Evolutionary conservation across 2,888 invertebrate species (phyloP).

Genomic region (Andrena marginata): DNA sequence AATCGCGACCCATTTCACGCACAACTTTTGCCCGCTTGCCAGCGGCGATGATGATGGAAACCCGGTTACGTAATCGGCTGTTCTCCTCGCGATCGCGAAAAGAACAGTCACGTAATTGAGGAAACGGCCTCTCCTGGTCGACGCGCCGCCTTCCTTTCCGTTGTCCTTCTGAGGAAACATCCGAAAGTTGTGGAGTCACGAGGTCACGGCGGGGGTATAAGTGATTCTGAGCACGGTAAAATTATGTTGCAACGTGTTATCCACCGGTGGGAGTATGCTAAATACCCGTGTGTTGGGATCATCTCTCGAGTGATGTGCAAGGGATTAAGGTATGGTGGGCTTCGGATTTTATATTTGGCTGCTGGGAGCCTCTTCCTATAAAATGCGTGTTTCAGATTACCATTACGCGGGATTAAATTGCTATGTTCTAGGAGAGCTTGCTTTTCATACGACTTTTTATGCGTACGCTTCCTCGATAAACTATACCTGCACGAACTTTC

Average conservation of each 20-base stretch:
- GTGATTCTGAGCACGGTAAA: not conserved
- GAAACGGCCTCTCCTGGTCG: constrained; percentile 9
- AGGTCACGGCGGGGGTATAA: not conserved
- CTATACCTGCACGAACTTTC: not conserved
- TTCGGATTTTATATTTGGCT: too few species aligned
- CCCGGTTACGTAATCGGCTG: constrained; percentile 23
- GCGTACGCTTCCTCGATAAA: not conserved
- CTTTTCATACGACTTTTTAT: too few species aligned
- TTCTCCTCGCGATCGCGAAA: constrained; percentile 10
- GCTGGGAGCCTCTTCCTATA: not conserved
- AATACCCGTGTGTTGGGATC: not conserved
- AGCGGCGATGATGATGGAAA: not conserved
- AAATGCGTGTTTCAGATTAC: not conserved
- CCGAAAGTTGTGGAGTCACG: not conserved
- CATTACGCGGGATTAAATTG: too few species aligned
- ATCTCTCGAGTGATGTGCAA: not conserved
- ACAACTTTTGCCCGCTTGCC: constrained; percentile 9
- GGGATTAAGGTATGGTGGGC: not conserved
- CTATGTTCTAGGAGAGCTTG: too few species aligned
- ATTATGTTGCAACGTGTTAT: not conserved
- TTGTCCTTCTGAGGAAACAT: not conserved
- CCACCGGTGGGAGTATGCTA: not conserved
- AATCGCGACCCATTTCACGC: constrained; percentile 7
- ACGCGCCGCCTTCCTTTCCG: constrained; percentile 15
- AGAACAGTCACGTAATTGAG: constrained; percentile 37